Percentiles rank a stretch among this genome's conserved stretches.
These are phyloP conservation scores for Cyclophora albipunctata DNA, from an alignment of 2,888 invertebrate genomes.

Conservation along the genomic window DNA sequence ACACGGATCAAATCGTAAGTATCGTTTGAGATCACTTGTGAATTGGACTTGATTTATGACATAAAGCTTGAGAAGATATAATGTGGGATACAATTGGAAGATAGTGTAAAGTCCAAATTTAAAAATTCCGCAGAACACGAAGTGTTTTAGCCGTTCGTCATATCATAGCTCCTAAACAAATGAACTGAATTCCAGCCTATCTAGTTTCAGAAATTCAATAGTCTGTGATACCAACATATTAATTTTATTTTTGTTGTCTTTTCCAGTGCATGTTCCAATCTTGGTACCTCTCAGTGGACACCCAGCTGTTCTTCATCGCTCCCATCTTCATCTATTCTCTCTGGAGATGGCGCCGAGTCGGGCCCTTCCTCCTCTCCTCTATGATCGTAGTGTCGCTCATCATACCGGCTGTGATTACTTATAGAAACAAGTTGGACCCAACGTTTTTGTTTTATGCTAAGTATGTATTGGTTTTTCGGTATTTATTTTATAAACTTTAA, in stretches of 20 bases:
- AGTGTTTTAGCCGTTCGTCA: no score
- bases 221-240: no score
- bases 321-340: conserved; percentile 80
- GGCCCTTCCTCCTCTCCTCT: conserved; percentile 66
- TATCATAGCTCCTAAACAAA: no score
- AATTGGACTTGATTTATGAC: background rate
- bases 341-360: conserved; percentile 78
- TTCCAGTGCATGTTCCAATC: conserved; percentile 83
- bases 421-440: conserved; percentile 77
- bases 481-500: no score
- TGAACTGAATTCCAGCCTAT: no score
- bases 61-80: background rate
- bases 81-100: no score
- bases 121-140: no score
- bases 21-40: background rate
- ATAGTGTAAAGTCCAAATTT: no score
- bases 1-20: conserved; percentile 77
- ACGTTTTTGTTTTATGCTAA: conserved; percentile 80
- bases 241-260: conserved; percentile 24
- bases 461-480: conserved; percentile 60
- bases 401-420: conserved; percentile 77
- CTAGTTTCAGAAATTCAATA: no score
- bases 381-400: conserved; percentile 65
- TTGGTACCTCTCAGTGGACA: conserved; percentile 81
- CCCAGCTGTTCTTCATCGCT: conserved; percentile 79